These are phyloP conservation scores for Myripristis jacobus DNA, from an alignment of 2,797 vertebrate genomes.

Conservation along the genomic window DNA sequence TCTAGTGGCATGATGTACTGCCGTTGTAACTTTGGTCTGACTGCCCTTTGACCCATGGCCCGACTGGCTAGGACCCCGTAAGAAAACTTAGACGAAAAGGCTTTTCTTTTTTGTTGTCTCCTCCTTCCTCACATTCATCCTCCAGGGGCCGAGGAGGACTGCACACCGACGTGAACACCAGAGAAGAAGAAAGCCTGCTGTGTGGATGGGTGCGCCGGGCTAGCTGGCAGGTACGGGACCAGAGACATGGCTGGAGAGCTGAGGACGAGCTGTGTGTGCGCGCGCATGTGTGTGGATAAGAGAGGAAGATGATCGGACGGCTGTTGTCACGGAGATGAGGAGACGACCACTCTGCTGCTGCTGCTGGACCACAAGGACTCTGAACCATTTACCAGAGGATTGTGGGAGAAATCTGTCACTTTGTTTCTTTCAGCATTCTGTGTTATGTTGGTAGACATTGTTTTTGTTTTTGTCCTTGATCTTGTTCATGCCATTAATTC, in stretches of 20 bases:
- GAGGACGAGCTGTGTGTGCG: constrained; percentile 32
- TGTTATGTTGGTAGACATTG: constrained; percentile 56
- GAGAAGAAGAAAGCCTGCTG: constrained; percentile 48
- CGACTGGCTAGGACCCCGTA: constrained; percentile 70
- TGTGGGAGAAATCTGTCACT: constrained; percentile 68
- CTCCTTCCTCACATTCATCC: constrained; percentile 70
- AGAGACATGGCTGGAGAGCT: constrained; percentile 52
- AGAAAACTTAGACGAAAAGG: constrained; percentile 72
- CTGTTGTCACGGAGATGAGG: constrained; percentile 38
- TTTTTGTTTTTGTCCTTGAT: constrained; percentile 51
- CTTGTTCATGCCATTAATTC: constrained; percentile 55
- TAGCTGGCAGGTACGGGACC: constrained; percentile 53
- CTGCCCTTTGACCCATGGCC: constrained; percentile 91
- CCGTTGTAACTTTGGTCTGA: constrained; percentile 98
- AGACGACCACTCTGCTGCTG: constrained; percentile 64
- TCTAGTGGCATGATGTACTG: constrained; percentile 97
- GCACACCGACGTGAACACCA: constrained; percentile 54
- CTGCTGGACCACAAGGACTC: constrained; percentile 72
- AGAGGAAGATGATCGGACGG: constrained; percentile 29
- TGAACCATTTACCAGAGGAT: constrained; percentile 75
- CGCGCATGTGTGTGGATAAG: constrained; percentile 9
- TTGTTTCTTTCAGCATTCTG: constrained; percentile 46
- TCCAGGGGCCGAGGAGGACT: constrained; percentile 68
- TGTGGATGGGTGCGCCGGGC: constrained; percentile 55
- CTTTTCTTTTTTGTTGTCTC: constrained; percentile 72